Evolutionary conservation across 2,888 invertebrate species (phyloP), one percentile per base, ranked within the genome.

Genomic region (Nemotelus pantherinus): DNA sequence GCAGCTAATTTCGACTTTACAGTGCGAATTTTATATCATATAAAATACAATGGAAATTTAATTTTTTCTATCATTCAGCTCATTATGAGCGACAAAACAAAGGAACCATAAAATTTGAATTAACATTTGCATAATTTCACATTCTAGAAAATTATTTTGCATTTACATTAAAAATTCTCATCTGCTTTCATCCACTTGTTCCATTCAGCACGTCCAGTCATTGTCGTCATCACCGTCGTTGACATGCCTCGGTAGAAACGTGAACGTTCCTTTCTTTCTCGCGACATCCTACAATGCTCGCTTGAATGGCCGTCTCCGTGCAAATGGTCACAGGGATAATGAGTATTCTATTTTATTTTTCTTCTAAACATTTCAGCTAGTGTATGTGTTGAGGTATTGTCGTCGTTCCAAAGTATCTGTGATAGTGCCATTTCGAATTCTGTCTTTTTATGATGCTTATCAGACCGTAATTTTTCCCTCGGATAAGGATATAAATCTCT

Each of bases 361-460:
- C 9, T 53, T 71, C 48, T n/a, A 71, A n/a, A 63, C 47, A 41
- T 63, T 70, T 39, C 3, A 60, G 55, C 55, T 55, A 55, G 55
- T 47, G 43, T 43, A 39, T 41, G 44, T 43, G 44, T 53, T 7
- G 55, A 70, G n/a, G 70, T 43, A 10, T 25, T 25, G 25, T 7
- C 41, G 43, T 70, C 55, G 9, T 25, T 43, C 55, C 25, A 25
- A 25, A 25, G 43, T 48, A 63, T 74, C 60, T 74, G 25, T 25
- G 63, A 60, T 74, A 63, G 74, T 74, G 48, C 48, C 60, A 74
- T 74, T 74, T 74, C 63, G 55, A 48, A 74, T 74, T 60, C 74
- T 60, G 63, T 60, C 57, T 74, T 74, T 74, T 74, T 74, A 74
- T 60, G 74, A 74, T 74, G 74, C 74, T 74, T 74, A 74, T 74